Conservation (phyloP, 2,113 vertebrate species). For the Sylvilagus bachmani region DNA sequence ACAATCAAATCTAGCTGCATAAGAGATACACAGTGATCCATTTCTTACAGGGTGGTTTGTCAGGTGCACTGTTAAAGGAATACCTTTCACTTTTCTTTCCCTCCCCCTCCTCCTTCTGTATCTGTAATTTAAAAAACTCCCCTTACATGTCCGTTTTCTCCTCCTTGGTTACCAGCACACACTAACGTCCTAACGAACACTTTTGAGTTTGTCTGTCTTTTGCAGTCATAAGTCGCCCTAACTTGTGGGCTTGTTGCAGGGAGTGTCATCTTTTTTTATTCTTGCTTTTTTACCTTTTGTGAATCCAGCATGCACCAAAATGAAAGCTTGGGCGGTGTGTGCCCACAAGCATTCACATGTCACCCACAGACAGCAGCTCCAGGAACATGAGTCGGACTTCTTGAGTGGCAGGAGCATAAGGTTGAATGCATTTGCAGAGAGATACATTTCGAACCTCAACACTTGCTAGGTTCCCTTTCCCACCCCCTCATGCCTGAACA, state of each 20-base stretch:
- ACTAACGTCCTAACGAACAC: background rate
- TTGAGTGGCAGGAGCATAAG: background rate
- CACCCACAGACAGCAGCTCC: background rate
- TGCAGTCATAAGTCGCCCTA: background rate
- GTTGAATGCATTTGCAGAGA: background rate
- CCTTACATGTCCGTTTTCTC: background rate
- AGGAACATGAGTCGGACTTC: background rate
- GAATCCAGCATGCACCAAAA: background rate
- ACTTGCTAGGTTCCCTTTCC: constrained; percentile 7
- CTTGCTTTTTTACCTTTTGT: background rate
- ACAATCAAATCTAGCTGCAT: background rate
- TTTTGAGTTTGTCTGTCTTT: background rate
- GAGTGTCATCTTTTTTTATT: background rate
- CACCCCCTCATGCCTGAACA: background rate
- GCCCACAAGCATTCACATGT: background rate
- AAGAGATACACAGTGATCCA: background rate
- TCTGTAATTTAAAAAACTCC: background rate
- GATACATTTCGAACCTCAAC: background rate
- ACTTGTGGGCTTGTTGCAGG: background rate
- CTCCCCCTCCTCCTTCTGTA: background rate
- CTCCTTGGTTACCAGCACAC: background rate
- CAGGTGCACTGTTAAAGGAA: background rate
- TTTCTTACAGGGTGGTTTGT: background rate
- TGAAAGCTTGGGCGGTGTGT: rapidly evolving
- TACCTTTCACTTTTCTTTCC: background rate